Evolutionary conservation across 2,797 vertebrate species (phyloP).

Genomic region (Salarias fasciatus): DNA sequence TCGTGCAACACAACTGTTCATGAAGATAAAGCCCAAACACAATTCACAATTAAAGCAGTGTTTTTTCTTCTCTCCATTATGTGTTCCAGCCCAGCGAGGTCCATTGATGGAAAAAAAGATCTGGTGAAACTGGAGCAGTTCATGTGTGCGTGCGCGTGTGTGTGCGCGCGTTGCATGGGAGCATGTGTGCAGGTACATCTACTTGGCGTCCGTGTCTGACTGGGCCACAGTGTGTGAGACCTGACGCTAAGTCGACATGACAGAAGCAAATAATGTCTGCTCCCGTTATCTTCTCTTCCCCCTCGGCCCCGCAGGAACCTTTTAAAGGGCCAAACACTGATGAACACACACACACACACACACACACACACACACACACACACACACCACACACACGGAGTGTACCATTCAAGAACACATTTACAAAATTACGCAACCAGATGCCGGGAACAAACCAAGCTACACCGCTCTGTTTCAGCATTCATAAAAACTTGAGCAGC

Average conservation of each 20-base stretch:
- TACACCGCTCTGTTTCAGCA: constrained; percentile 7
- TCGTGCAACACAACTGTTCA: constrained; percentile 3
- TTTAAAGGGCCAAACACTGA: constrained; percentile 82
- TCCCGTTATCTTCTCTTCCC: constrained; percentile 81
- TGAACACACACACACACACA: constrained; percentile 48
- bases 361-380: constrained; percentile 3
- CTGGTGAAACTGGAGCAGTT: constrained; percentile 1
- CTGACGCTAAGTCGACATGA: constrained; percentile 84
- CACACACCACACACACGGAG: constrained; percentile 2
- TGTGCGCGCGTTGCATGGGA: constrained; percentile 23
- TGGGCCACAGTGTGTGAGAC: constrained; percentile 75
- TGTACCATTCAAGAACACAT: constrained; percentile 7
- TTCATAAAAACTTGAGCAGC: constrained; percentile 1
- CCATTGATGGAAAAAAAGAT: background rate
- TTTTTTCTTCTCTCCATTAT: background rate
- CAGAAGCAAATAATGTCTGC: constrained; percentile 89
- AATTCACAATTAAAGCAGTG: no score
- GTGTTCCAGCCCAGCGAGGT: constrained; percentile 14
- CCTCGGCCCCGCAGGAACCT: constrained; percentile 77
- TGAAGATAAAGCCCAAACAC: no score
- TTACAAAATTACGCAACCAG: constrained; percentile 7
- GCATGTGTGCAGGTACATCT: constrained; percentile 74
- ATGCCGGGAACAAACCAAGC: background rate
- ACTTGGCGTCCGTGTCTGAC: constrained; percentile 68
- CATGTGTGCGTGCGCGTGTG: constrained; percentile 20